Evolutionary conservation across 2,888 invertebrate species (phyloP), one percentile per base, ranked within the genome.

Genomic region (Acanthosepion esculentum): DNA sequence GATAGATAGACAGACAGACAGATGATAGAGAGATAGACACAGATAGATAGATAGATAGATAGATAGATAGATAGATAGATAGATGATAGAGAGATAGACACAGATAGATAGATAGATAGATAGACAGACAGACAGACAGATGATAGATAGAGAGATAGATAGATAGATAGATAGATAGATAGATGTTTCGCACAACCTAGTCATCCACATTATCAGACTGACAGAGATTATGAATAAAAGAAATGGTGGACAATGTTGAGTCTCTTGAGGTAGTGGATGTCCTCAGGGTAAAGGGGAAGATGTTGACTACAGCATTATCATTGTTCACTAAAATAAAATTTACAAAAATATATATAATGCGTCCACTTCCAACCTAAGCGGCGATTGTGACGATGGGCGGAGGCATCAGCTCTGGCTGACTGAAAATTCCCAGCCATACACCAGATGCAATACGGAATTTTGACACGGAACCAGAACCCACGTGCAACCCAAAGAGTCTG

Each of bases 341-440:
- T 5, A 8, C n/a, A 78, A 78, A n/a, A 78, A 78, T 78, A 78
- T 10, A 41, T 41, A 78, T 78, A 78, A 12, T 7, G 29, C 78
- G 78, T 78, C 78, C 78, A 78, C 78, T 78, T 78, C n/a, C n/a
- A 29, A 78, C 78, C n/a, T n/a, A 78, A n/a, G 78, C 78, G 78
- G n/a, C 78, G 78, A 78, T 78, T 18, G 15, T 78, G 78, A 12
- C n/a, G 78, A 78, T n/a, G 78, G 78, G 78, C n/a, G 29, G n/a
- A n/a, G 78, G 78, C 12, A 78, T 29, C 78, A 12, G 12, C 78
- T 29, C 78, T 78, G n/a, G 0, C n/a, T 78, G 78, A 78, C 78
- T n/a, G 78, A 18, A 78, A 8, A 78, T 78, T 78, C 2, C n/a
- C 78, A n/a, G 78, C 78, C n/a, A 12, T 10, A n/a, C 78, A n/a